phyloP scores from a whole-genome alignment of 2,113 vertebrate genomes.

The Carettochelys insculpta region DNA sequence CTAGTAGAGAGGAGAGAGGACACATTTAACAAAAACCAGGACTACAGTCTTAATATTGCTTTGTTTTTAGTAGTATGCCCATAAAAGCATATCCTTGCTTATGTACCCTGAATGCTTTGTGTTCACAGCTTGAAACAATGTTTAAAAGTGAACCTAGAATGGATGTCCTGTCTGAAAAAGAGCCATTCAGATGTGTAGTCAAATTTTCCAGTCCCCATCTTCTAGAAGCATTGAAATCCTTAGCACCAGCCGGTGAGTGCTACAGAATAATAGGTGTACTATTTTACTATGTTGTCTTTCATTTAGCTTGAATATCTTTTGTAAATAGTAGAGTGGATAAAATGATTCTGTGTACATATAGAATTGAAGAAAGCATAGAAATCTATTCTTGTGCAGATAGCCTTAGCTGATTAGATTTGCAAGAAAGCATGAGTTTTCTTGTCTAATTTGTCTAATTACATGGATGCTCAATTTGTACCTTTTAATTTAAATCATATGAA shows the following conservation, averaged over 20 bases:
- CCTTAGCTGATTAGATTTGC: neutral
- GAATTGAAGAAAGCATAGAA: neutral
- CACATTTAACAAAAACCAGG: neutral
- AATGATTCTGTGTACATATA: neutral
- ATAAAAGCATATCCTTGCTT: neutral
- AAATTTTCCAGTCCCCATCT: slow-evolving; percentile 91
- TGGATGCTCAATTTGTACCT: neutral
- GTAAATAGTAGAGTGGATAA: neutral
- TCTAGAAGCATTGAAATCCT: slow-evolving; percentile 87
- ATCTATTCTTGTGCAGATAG: neutral
- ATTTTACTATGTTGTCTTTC: neutral
- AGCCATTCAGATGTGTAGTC: slow-evolving; percentile 87
- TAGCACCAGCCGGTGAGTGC: slow-evolving; percentile 84
- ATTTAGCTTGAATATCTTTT: neutral
- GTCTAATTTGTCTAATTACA: neutral
- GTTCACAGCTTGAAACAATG: slow-evolving; percentile 88
- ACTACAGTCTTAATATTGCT: neutral
- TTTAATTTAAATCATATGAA: neutral
- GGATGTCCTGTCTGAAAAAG: slow-evolving; percentile 71
- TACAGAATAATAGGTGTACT: neutral
- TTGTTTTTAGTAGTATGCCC: neutral
- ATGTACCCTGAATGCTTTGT: neutral
- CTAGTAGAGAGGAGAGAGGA: neutral
- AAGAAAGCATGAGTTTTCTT: neutral
- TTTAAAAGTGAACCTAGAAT: slow-evolving; percentile 80